Base-by-base conservation (phyloP, 2,888 invertebrate genomes). In the Dryocosmus kuriphilus region DNA sequence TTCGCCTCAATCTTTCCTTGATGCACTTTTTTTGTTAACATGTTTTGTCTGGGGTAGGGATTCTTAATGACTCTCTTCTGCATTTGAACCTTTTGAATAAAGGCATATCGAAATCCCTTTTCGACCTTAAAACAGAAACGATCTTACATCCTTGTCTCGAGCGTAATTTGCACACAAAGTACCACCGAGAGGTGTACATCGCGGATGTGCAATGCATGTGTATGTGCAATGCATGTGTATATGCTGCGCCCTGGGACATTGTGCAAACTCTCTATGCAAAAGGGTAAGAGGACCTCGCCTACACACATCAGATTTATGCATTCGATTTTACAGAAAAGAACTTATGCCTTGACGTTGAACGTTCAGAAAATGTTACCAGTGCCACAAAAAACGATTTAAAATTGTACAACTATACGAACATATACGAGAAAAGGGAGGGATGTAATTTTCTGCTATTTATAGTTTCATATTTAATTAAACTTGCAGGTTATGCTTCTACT, bases 141-240 rank as follows among this genome's bases (percentile, higher is more conserved):
- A 81, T 80, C 84, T 80, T 81, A 79, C 76, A 78, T 85, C 81
- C 86, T 89, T 87, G 86, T 88, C 85, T 86, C 86, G 85, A 82
- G 87, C 86, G 89, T 89, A 90, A 90, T 90, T 90, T 90, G 90
- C 90, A 90, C 90, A 90, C 90, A 90, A 90, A 90, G 89, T 90
- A 87, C 88, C 84, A 84, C 78, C 85, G 83, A 84, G 86, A 82
- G 86, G 85, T 82, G 84, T 83, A 81, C 79, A 84, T 76, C 73
- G 67, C 77, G 71, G 78, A 81, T 78, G 78, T 78, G 77, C 61
- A 80, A 78, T 80, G 81, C 81, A 80, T 81, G 81, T 80, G 77
- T 79, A 80, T 77, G 78, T 76, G 78, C 73, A n/a, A n/a, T 80
- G 81, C 81, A 80, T 81, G 81, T 80, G 77, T 79, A 80, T 77